Base-by-base conservation (phyloP, 2,797 vertebrate species). In the Novumbra hubbsi region DNA sequence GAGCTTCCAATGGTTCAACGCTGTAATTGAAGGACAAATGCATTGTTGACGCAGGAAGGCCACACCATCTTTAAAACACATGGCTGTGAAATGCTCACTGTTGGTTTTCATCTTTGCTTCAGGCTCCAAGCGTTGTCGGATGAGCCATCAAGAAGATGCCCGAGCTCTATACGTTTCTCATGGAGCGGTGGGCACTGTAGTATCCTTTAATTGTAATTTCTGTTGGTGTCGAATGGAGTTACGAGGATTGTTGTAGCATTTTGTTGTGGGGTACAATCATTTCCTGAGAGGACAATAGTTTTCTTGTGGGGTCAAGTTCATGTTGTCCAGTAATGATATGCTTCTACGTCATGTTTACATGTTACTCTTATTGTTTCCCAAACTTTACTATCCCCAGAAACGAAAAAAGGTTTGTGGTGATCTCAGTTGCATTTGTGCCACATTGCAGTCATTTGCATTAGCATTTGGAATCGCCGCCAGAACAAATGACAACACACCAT, bases 131-230 rank as follows among this genome's bases (percentile, higher is more conserved):
- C 78, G 90, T 95, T 78, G 93, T 94, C 4, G 95, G 95, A 91
- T 95, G 95, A 94, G 78, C 86, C 78, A 95, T 95, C 84, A 95
- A 95, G 92, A 95, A 94, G 78, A 90, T 94, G 92, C 94, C 94
- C 0, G 94, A 93, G 86, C 93, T 95, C 84, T 83, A 93, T 78
- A 87, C 86, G 49, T 95, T 95, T 73, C 90, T 95, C 62, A 78
- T 95, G 94, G 92, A 95, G 87, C 90, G 88, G 63, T 89, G 45
- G 88, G 94, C 92, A 79, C 86, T 95, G 48, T 95, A 95, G 95
- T 95, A 95, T 95, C 94, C 94, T 93, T 83, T 7, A 24, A 41
- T 77, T 84, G 17, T 78, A 38, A 55, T 27, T 34, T 67, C 6
- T 60, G 21, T 21, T 24, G n/a, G 8, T 57, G n/a, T 60, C 21